These are phyloP conservation scores for Quadroppia sp. DNA, from an alignment of 2,888 invertebrate genomes.

Conservation along the genomic window DNA sequence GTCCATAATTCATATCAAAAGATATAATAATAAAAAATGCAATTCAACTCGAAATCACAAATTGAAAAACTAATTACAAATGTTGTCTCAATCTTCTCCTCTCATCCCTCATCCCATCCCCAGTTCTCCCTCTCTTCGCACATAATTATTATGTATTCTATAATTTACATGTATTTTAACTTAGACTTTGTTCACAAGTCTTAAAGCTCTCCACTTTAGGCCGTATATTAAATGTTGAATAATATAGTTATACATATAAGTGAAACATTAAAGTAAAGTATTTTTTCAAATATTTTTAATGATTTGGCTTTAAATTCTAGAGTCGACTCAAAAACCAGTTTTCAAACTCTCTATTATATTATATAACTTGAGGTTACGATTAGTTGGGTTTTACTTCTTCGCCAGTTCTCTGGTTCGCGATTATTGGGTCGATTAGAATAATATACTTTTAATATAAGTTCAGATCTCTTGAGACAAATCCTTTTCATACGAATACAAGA, in stretches of 20 bases:
- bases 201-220: neutral
- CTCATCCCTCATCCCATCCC: neutral
- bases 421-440: slow-evolving; percentile 26
- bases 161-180: slow-evolving; percentile 22
- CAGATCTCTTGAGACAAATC: neutral
- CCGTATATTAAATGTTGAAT: neutral
- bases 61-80: slow-evolving; percentile 10
- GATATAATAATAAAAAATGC: neutral
- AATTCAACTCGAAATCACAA: slow-evolving; percentile 11
- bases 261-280: neutral
- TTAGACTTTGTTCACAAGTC: neutral
- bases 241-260: slow-evolving; percentile 9
- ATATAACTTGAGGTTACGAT: slow-evolving; percentile 23
- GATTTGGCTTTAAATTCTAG: slow-evolving; percentile 22
- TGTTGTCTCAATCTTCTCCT: slow-evolving; percentile 17
- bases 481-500: neutral
- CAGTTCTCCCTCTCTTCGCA: neutral
- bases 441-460: neutral
- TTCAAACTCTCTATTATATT: neutral
- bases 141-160: slow-evolving; percentile 15
- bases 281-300: slow-evolving; percentile 22
- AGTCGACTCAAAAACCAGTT: slow-evolving; percentile 22
- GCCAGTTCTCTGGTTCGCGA: neutral
- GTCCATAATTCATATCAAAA: neutral
- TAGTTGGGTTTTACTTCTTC: slow-evolving; percentile 18